Base-by-base conservation (phyloP, 2,113 vertebrate genomes). In the Procavia capensis region DNA sequence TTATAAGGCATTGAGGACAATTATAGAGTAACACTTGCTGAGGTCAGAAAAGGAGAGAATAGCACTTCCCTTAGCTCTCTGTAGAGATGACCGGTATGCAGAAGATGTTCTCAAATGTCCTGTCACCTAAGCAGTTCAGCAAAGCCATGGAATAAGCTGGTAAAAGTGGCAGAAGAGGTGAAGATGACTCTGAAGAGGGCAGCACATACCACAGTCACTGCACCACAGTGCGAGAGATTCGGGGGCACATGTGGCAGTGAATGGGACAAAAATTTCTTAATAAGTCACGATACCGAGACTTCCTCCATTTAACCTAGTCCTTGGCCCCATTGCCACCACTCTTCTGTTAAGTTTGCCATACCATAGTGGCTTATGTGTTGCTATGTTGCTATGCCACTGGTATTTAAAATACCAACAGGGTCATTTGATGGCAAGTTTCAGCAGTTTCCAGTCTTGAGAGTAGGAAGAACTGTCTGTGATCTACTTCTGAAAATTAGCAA, bases 1-100 rank as follows among this genome's bases (percentile, higher is more conserved):
- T 88, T 87, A 29, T 14, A 5, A 22, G 27, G 25, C 19, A 27
- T 2, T 5, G 16, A 63, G 25, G 17, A 85, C 79, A 74, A 47
- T 14, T 41, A n/a, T 14, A 41, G 68, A 78, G 27, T 39, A 54
- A 3, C 7, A n/a, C 50, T 78, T 64, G 29, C 5, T 25, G 34
- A 31, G 31, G 11, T 25, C 63, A 22, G 19, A 45, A 57, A 75
- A 9, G 34, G 11, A 72, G 76, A 43, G 31, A 47, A 82, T 63
- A 43, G 7, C 29, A 13, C n/a, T 3, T 43, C 9, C 31, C 57
- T 91, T 20, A 13, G 34, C 54, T 36, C n/a, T 76, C 63, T 25
- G 0, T 16, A 6, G 0, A 2, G n/a, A n/a, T 2, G 2, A 66
- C 14, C 24, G 41, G n/a, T 9, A 5, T 0, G 0, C 20, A 39